These are phyloP conservation scores for Hexactinellida sp. DNA, from an alignment of 37 sponge, comb jelly and placozoan species.

Conservation along the genomic window DNA sequence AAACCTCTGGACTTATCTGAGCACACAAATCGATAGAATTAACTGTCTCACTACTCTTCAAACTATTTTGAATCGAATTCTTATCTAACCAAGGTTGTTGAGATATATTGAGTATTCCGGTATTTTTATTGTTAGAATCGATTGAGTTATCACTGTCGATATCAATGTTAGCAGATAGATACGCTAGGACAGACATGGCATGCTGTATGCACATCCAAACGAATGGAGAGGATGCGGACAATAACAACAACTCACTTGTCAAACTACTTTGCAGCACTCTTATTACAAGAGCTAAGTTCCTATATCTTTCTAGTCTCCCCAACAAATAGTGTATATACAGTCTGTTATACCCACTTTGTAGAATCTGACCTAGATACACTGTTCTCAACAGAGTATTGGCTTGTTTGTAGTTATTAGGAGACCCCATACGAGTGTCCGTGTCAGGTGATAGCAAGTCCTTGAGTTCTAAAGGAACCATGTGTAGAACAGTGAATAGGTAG, in stretches of 20 bases:
- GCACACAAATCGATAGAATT: neutral
- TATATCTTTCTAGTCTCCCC: neutral
- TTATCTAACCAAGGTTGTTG: neutral
- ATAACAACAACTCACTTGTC: neutral
- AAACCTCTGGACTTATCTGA: neutral
- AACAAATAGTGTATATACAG: neutral
- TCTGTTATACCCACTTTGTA: neutral
- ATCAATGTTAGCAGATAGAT: neutral
- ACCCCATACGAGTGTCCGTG: neutral
- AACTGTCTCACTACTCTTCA: neutral
- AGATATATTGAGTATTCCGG: neutral
- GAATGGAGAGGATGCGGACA: neutral
- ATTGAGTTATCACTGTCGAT: too few species aligned
- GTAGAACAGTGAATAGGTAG: neutral
- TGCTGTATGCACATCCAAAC: neutral
- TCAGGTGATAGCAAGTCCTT: neutral
- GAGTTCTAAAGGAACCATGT: neutral
- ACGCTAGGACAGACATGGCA: neutral
- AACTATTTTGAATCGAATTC: neutral
- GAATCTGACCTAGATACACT: neutral
- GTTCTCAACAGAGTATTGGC: neutral
- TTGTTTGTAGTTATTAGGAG: slow-evolving; percentile 1
- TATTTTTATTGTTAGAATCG: too few species aligned
- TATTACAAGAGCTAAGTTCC: neutral
- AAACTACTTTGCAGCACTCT: neutral